Percentiles rank a stretch among this genome's conserved stretches.
Conservation (phyloP, 2,113 vertebrate genomes). For the Tenrec ecaudatus region DNA sequence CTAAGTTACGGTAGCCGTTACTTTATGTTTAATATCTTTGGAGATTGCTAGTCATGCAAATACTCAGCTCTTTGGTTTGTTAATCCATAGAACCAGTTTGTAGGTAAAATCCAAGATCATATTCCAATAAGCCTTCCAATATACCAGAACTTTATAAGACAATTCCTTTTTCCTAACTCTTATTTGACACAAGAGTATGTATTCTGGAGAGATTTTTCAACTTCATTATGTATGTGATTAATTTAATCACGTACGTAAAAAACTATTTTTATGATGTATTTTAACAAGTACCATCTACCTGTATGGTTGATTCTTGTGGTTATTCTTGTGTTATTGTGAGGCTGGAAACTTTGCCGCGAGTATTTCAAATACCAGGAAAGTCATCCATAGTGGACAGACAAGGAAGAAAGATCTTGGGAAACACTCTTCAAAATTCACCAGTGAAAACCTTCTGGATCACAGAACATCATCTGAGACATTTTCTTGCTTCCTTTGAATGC, state of each 20-base stretch:
- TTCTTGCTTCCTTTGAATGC: too few relatives aligned
- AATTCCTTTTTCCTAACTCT: neutral
- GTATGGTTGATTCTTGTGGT: too few relatives aligned
- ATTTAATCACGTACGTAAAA: neutral
- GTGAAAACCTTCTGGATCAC: too few relatives aligned
- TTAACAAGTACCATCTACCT: neutral
- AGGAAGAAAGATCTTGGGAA: too few relatives aligned
- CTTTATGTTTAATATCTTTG: neutral
- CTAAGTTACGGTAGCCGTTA: neutral
- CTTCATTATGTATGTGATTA: neutral
- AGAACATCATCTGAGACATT: too few relatives aligned
- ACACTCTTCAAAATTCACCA: too few relatives aligned
- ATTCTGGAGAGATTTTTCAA: neutral
- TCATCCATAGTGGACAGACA: too few relatives aligned
- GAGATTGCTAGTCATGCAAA: neutral
- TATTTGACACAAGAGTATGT: neutral
- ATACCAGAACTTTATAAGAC: neutral
- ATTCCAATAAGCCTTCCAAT: neutral
- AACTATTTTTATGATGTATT: constrained; percentile 5
- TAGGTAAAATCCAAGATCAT: constrained; percentile 7
- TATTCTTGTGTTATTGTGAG: too few relatives aligned
- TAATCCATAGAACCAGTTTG: neutral
- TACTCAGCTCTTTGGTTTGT: neutral
- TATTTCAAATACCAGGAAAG: too few relatives aligned
- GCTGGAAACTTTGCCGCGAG: too few relatives aligned